Evolutionary conservation across 2,888 invertebrate species (phyloP), one percentile per base, ranked within the genome.

Genomic region (Clostera curtula): DNA sequence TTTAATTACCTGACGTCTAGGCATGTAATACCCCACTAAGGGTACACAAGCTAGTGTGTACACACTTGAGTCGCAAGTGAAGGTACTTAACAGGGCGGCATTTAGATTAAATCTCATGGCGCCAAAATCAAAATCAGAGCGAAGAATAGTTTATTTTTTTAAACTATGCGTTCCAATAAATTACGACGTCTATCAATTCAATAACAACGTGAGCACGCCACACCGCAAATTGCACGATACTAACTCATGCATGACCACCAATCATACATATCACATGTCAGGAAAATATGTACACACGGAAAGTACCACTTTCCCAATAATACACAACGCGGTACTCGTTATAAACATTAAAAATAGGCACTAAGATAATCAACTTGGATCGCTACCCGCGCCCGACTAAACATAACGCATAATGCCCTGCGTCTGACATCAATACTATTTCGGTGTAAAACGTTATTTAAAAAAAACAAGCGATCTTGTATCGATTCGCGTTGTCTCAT

Each of bases 211-310:
- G 21, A 23, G 10, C 15, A n/a, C 10, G 23, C 12, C 13, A 12
- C 23, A 23, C 23, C 16, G 29, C 8, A 25, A 51, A 49, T 41
- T 41, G 39, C 49, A 44, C 49, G 36, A 40, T 49, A 26, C 34
- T 39, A 40, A 19, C 32, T 39, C 48, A 49, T 41, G 52, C 44
- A 49, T 43, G 49, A 49, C 40, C 38, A 44, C 31, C 54, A 51
- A 52, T 49, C 56, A 57, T 52, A 54, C 60, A 50, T 54, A 65
- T 63, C 63, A 66, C 62, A 62, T 46, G 38, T 52, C 43, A 45
- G 45, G 42, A 56, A 54, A 50, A 49, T 46, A 52, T 54, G 47
- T 49, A 54, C 50, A 49, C 45, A 47, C 35, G 43, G 43, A 52
- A 49, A 49, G 50, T 47, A 43, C 40, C 31, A n/a, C 31, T 26